Conservation (phyloP, 1,140 invertebrate species). For the Drosophila triauraria region DNA sequence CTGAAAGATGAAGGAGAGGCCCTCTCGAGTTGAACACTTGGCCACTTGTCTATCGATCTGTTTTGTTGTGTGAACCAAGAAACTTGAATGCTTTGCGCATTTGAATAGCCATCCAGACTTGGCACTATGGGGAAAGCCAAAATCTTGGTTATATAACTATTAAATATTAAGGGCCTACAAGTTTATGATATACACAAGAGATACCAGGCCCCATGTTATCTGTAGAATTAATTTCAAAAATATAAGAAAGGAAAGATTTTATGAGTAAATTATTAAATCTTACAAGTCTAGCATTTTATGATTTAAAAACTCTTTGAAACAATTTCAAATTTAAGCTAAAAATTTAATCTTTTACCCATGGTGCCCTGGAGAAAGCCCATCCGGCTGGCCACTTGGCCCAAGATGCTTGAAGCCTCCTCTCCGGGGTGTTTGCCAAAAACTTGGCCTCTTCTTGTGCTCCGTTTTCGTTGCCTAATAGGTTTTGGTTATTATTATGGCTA, state of each 20-base stretch:
- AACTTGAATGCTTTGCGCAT: slow-evolving; percentile 61
- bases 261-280: background rate
- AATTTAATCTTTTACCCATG: background rate
- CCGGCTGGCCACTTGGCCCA: slow-evolving; percentile 29
- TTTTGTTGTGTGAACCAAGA: slow-evolving; percentile 36
- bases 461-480: slow-evolving; percentile 67
- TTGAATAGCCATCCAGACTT: slow-evolving; percentile 33
- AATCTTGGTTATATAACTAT: background rate
- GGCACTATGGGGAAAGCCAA: background rate
- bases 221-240: background rate
- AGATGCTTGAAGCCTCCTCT: slow-evolving; percentile 24
- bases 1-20: slow-evolving; percentile 37
- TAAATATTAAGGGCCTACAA: background rate
- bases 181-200: background rate
- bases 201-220: background rate
- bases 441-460: slow-evolving; percentile 20
- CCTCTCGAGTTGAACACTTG: slow-evolving; percentile 37
- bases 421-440: slow-evolving; percentile 37
- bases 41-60: slow-evolving; percentile 54
- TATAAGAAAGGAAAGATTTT: too few relatives aligned
- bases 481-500: slow-evolving; percentile 68
- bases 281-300: too few relatives aligned
- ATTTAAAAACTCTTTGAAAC: background rate
- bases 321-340: background rate
- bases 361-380: slow-evolving; percentile 26